Evolutionary conservation across 37 sponge, comb jelly and placozoan genomes (phyloP).

Genomic region (Tethya wilhelma): DNA sequence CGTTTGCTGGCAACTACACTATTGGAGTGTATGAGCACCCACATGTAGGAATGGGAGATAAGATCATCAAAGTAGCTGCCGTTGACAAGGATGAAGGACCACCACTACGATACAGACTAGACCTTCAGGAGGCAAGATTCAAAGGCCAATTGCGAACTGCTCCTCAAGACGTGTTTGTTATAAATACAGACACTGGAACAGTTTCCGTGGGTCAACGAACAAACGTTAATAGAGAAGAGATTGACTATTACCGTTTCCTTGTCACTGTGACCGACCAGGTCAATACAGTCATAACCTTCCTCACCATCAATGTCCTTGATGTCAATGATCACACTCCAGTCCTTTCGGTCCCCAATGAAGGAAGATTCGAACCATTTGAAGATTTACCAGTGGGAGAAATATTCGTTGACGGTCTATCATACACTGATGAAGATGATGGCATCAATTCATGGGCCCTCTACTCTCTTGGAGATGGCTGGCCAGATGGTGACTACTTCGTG

Average conservation of each 20-base stretch:
- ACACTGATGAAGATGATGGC: constrained; percentile 46
- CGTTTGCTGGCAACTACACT: constrained; percentile 49
- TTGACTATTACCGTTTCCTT: constrained; percentile 43
- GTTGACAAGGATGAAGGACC: constrained; percentile 45
- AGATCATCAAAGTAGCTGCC: constrained; percentile 54
- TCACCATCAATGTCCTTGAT: constrained; percentile 62
- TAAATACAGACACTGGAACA: constrained; percentile 49
- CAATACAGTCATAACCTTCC: constrained; percentile 9
- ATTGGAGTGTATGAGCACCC: constrained; percentile 52
- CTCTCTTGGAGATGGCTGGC: constrained; percentile 22
- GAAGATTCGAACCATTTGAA: constrained; percentile 3
- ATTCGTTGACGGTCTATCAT: constrained; percentile 11
- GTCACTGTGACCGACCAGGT: constrained; percentile 34
- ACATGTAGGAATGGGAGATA: constrained; percentile 6
- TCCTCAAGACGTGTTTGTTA: constrained; percentile 34
- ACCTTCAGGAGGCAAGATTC: constrained; percentile 1
- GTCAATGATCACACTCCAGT: constrained; percentile 75
- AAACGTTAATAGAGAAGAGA: constrained; percentile 56
- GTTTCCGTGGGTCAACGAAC: background rate
- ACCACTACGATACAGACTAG: constrained; percentile 12
- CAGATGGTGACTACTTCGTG: constrained; percentile 10
- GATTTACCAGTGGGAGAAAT: background rate
- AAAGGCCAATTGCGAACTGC: background rate
- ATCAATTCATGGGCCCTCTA: constrained; percentile 37
- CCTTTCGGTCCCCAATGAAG: background rate